Evolutionary conservation across 2,113 vertebrate genomes (phyloP), one percentile per base, ranked within the genome.

Genomic region (Cololabis saira): DNA sequence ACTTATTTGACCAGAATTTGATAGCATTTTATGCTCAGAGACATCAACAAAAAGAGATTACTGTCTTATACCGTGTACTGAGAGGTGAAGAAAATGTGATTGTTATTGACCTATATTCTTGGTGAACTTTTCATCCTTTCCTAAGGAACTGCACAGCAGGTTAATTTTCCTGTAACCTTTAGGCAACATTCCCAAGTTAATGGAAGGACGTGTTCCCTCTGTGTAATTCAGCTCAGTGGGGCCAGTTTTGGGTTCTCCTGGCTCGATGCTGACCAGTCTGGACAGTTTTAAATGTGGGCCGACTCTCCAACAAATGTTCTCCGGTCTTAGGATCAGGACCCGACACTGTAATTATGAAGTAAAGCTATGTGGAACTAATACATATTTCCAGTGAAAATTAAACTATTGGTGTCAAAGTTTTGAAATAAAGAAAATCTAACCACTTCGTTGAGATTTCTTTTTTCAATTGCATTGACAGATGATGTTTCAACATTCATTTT

Each of bases 91-190:
- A 41, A 71, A 49, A 66, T 53, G 40, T 15, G 19, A 50, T 76
- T 72, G 59, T 60, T 85, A 79, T 82, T 77, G 83, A 81, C 47
- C 11, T 43, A 10, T 61, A 55, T 68, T 33, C 47, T 45, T 18
- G 17, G 47, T 76, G 80, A 86, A 78, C 75, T 71, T 82, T 83
- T 62, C 24, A 64, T 76, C 44, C 60, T 14, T 24, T 84, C 61
- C 54, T 70, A 57, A 69, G 48, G 43, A 85, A 27, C 80, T 56
- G 54, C 59, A 47, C 55, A 33, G 41, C 18, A 18, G 47, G 27
- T 61, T 64, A 44, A 84, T 67, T 60, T 43, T 47, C 15, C 40
- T 64, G 42, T 84, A 78, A 83, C 84, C 74, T 89, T 81, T 83
- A 62, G 77, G 69, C 47, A 30, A 19, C 61, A 48, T 59, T 65